phyloP scores from a whole-genome alignment of 1,140 invertebrate species.

The Drosophila quadrilineata region DNA sequence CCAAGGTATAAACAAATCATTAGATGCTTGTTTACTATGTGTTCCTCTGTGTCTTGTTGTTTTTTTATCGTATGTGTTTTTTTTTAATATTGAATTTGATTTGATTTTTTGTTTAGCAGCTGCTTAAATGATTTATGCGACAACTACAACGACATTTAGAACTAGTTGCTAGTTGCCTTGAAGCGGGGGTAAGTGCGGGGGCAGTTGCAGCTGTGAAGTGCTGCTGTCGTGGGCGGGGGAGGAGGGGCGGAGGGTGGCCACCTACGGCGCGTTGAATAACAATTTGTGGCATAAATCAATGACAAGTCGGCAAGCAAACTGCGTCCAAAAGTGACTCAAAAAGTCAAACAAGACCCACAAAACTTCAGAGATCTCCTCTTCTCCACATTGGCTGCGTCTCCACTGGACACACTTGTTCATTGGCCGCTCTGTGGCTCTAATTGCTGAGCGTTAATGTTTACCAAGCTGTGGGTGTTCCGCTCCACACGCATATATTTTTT shows the following conservation, averaged over 20 bases:
- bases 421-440: constrained; percentile 62
- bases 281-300: constrained; percentile 76
- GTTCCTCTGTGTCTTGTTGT: no score
- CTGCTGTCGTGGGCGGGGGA: no score
- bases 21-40: constrained; percentile 39
- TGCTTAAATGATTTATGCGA: constrained; percentile 58
- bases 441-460: constrained; percentile 70
- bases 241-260: no score
- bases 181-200: constrained; percentile 1
- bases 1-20: constrained; percentile 68
- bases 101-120: constrained; percentile 4
- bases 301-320: constrained; percentile 37
- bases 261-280: constrained; percentile 70
- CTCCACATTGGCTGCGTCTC: no score
- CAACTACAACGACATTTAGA: constrained; percentile 64
- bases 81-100: constrained; percentile 2
- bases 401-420: no score
- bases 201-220: no score
- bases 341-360: constrained; percentile 68
- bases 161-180: constrained; percentile 15
- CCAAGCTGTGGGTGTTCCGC: constrained; percentile 72
- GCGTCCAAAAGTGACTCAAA: constrained; percentile 31
- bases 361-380: no score
- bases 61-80: background rate
- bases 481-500: constrained; percentile 23